Conservation (phyloP, 1,140 invertebrate genomes). For the Augochlora pura region DNA sequence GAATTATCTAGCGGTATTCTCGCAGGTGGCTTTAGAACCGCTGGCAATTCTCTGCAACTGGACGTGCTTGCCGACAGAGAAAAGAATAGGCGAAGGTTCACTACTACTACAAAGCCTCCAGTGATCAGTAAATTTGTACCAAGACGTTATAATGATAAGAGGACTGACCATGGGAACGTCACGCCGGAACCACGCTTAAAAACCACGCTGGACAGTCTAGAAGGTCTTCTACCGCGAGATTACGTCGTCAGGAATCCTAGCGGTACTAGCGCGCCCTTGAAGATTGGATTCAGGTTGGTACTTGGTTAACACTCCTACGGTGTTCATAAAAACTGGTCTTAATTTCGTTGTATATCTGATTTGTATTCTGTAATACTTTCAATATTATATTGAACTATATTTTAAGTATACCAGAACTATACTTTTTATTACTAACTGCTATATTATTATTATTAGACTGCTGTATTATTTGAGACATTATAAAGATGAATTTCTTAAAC, state of each 20-base stretch:
- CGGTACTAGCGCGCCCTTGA: not conserved
- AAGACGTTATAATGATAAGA: conserved; percentile 77
- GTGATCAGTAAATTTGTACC: conserved; percentile 86
- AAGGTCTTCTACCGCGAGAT: conserved; percentile 61
- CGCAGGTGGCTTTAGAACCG: conserved; percentile 81
- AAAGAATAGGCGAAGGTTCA: conserved; percentile 55
- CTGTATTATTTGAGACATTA: not conserved
- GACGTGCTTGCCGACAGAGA: conserved; percentile 65
- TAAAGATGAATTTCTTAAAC: not conserved
- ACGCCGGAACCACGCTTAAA: conserved; percentile 43
- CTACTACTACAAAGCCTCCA: conserved; percentile 73
- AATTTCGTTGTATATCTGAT: too few relatives aligned
- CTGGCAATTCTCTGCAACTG: conserved; percentile 74
- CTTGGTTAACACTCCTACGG: too few relatives aligned
- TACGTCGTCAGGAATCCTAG: conserved; percentile 28
- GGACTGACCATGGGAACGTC: conserved; percentile 8
- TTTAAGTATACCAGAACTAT: too few relatives aligned
- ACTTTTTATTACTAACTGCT: too few relatives aligned
- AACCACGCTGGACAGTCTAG: conserved; percentile 57
- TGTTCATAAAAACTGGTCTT: too few relatives aligned
- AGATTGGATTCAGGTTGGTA: conserved; percentile 51
- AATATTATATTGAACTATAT: too few relatives aligned
- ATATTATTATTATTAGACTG: too few relatives aligned
- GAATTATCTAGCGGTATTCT: conserved; percentile 89
- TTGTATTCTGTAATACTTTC: too few relatives aligned